Percentiles rank a stretch among this genome's conserved stretches.
Evolutionary conservation across 2,888 invertebrate species (phyloP).

Genomic region (Fragum sueziense): DNA sequence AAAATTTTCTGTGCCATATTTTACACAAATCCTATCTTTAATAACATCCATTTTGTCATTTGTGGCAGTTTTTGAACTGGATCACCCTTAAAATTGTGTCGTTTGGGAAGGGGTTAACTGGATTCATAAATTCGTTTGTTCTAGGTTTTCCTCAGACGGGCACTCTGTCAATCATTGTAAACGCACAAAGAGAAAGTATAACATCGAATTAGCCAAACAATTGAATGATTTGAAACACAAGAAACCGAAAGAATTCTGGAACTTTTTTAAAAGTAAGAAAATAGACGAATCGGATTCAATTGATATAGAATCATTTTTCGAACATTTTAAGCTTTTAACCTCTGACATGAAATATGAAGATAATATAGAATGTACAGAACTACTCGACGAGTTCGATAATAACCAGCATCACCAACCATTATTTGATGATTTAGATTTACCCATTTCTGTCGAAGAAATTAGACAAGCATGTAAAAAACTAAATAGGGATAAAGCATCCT

Average conservation of each 20-base stretch:
- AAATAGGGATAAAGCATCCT: no score
- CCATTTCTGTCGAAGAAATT: slow-evolving; percentile 7
- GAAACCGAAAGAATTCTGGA: background rate
- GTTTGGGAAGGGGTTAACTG: no score
- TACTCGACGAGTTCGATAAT: background rate
- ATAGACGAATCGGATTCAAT: background rate
- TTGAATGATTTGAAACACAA: background rate
- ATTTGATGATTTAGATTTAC: slow-evolving; percentile 8
- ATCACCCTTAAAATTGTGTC: no score
- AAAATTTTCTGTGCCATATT: no score
- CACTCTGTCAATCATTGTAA: background rate
- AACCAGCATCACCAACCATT: background rate
- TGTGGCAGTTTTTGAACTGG: no score
- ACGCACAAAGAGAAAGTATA: background rate
- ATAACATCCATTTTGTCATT: no score
- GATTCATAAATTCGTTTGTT: no score
- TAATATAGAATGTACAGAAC: background rate
- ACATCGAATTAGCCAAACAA: background rate
- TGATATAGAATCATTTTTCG: background rate
- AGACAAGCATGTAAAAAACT: no score
- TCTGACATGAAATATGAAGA: background rate
- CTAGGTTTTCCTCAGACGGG: no score
- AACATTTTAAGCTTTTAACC: background rate
- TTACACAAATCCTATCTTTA: no score
- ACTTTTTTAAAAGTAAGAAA: background rate